Evolutionary conservation across 2,888 invertebrate genomes (phyloP), one percentile per base, ranked within the genome.

Genomic region (Seira musarum): DNA sequence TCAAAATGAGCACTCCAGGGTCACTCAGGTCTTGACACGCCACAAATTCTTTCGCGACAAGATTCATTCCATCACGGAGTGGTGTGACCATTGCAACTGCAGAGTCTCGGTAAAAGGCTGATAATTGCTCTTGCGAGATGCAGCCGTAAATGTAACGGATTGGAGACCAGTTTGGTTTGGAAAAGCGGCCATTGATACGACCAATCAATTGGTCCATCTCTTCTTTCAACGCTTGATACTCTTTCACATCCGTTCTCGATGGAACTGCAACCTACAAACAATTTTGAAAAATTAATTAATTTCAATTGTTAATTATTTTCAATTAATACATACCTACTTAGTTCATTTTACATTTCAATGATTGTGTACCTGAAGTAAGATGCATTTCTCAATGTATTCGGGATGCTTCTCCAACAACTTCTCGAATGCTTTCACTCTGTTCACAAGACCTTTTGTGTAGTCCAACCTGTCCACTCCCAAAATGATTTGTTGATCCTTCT

Each of bases 31-130:
- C 83, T 84, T 89, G 88, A 81, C 89, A 89, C 5, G 90, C 90
- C 2, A 90, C 89, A 73, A 88, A 89, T 83, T 90, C 90, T 82
- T 90, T 90, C 17, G 89, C 89, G 8, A 90, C 90, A 60, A 90
- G 86, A 85, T 90, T 90, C 89, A 89, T 90, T 2, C 90, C 90
- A 85, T 90, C 90, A 67, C 90, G 82, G 19, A 90, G 85, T 13
- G 90, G 90, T 3, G 90, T 90, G 2, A 90, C 89, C 70, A 90
- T 83, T 19, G 89, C 89, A 22, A 90, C 89, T 17, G 89, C 88
- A 1, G 90, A 88, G 75, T 89, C 89, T 35, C 89, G 83, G 82
- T 90, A 90, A 73, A 89, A 88, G 1, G 89, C 89, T 15, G 89
- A 88, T 63, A 90, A 85, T 73, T 90, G 88, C 22, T 88, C 89